Evolutionary conservation across 2,113 vertebrate genomes (phyloP).

Genomic region (Podilymbus podiceps): DNA sequence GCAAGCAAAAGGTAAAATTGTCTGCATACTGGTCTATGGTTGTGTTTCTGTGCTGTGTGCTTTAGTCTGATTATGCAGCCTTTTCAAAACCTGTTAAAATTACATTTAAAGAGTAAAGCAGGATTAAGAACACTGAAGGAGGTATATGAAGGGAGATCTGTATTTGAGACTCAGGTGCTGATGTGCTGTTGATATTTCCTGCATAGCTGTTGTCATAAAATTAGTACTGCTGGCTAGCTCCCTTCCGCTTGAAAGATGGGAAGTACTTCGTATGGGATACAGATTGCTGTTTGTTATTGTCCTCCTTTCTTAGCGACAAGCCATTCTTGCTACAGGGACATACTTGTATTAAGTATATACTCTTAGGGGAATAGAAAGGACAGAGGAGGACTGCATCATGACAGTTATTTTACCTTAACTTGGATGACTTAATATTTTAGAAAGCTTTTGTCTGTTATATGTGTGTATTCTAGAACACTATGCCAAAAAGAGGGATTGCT

Average conservation of each 20-base stretch:
- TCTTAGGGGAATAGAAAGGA: neutral
- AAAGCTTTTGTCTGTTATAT: neutral
- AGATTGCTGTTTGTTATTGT: neutral
- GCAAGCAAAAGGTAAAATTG: constrained; percentile 68
- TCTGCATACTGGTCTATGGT: neutral
- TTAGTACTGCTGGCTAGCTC: neutral
- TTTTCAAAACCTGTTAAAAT: neutral
- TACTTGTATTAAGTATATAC: neutral
- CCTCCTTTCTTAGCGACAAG: neutral
- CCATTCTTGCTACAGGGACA: neutral
- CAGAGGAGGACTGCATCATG: neutral
- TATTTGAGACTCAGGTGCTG: neutral
- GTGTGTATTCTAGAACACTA: neutral
- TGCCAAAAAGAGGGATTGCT: neutral
- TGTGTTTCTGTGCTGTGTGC: neutral
- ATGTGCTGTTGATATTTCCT: neutral
- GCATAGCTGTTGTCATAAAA: neutral
- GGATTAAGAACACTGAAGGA: neutral
- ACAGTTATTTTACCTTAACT: neutral
- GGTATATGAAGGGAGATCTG: neutral
- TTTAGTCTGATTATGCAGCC: neutral
- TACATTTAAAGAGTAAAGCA: neutral
- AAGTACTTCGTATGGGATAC: neutral
- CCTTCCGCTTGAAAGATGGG: neutral
- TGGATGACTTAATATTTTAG: neutral